Evolutionary conservation across 2,113 vertebrate species (phyloP).

Genomic region (Cryptotis parvus): DNA sequence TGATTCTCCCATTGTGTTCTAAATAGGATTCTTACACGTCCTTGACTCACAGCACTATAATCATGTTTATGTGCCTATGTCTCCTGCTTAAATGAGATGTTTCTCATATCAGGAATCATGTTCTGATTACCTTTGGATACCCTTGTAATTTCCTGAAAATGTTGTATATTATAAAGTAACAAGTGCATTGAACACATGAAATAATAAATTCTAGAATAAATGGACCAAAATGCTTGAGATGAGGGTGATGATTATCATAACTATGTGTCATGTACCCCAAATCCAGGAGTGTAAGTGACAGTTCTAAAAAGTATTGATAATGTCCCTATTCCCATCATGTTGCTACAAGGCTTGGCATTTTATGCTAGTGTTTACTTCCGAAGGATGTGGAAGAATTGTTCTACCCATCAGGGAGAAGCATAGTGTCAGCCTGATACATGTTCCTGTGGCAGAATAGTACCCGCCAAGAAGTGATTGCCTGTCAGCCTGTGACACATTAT

Average conservation of each 20-base stretch:
- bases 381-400: slow-evolving; percentile 47
- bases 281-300: slow-evolving; percentile 28
- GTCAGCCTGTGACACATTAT: slow-evolving; percentile 64
- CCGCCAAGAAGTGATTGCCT: slow-evolving; percentile 53
- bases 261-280: not conserved
- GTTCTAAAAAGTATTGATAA: slow-evolving; percentile 55
- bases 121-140: slow-evolving; percentile 26
- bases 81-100: not conserved
- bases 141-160: not conserved
- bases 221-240: slow-evolving; percentile 1
- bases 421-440: slow-evolving; percentile 65
- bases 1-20: not conserved
- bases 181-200: slow-evolving; percentile 28
- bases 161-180: not conserved
- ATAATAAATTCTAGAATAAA: not conserved
- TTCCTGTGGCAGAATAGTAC: slow-evolving; percentile 39
- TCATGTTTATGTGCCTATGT: not conserved
- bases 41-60: not conserved
- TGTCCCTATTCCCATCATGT: slow-evolving; percentile 14
- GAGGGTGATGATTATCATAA: slow-evolving; percentile 34
- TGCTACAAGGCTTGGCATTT: slow-evolving; percentile 47
- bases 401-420: slow-evolving; percentile 37
- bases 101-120: not conserved
- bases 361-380: slow-evolving; percentile 25
- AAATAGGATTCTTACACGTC: not conserved